phyloP scores from a whole-genome alignment of 1,140 invertebrate genomes.

The Pseudomyrmex concolor region DNA sequence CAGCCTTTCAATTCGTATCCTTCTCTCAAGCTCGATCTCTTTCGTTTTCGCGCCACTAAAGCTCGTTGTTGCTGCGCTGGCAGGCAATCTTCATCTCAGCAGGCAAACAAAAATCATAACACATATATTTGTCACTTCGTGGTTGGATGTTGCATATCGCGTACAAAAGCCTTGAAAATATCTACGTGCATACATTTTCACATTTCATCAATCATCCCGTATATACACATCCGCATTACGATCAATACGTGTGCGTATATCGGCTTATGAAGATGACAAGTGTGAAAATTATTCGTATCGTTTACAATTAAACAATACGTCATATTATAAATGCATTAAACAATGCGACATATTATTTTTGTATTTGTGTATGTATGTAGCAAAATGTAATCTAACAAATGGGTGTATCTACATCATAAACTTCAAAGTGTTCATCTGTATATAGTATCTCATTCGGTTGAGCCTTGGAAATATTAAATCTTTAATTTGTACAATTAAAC shows the following conservation, averaged over 20 bases:
- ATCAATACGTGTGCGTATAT: conserved; percentile 36
- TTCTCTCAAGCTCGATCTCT: conserved; percentile 49
- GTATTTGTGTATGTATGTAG: too few relatives aligned
- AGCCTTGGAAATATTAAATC: not conserved
- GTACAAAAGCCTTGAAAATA: not conserved
- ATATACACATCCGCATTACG: conserved; percentile 20
- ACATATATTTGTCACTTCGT: conserved; percentile 53
- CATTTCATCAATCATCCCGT: conserved; percentile 13
- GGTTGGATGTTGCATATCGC: conserved; percentile 40
- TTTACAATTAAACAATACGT: conserved; percentile 35
- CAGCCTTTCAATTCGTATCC: conserved; percentile 63
- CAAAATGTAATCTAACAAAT: too few relatives aligned
- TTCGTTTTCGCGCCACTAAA: conserved; percentile 31
- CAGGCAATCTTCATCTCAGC: conserved; percentile 60
- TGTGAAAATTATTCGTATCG: conserved; percentile 29
- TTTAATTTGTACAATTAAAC: too few relatives aligned
- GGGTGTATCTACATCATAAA: too few relatives aligned
- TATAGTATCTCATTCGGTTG: not conserved
- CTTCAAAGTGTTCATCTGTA: not conserved
- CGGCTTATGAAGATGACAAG: conserved; percentile 45
- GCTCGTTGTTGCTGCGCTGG: conserved; percentile 50
- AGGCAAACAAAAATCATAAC: conserved; percentile 71
- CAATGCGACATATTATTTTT: conserved; percentile 12
- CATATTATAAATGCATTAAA: conserved; percentile 16
- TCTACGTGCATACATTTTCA: not conserved